These are phyloP conservation scores for Iselma pallidipennis DNA, from an alignment of 2,888 invertebrate genomes.

Conservation along the genomic window DNA sequence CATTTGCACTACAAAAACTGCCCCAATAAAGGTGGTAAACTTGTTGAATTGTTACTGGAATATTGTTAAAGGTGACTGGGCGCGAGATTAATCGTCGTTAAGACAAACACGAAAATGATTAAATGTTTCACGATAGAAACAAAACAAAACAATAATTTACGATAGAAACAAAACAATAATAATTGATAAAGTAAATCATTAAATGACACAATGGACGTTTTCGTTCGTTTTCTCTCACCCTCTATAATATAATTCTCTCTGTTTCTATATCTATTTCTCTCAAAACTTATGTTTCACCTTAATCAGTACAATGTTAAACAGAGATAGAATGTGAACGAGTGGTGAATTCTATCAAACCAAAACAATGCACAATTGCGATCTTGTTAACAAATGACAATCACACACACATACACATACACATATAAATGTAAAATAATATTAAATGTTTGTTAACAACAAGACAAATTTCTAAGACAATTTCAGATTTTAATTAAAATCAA, in stretches of 20 bases:
- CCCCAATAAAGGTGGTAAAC: neutral
- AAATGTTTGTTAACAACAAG: neutral
- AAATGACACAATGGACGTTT: slow-evolving; percentile 23
- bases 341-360: slow-evolving; percentile 42
- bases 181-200: slow-evolving; percentile 32
- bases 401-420: slow-evolving; percentile 31
- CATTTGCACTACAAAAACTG: neutral
- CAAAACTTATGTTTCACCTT: neutral
- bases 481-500: slow-evolving; percentile 23
- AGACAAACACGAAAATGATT: neutral
- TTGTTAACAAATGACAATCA: slow-evolving; percentile 46
- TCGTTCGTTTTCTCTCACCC: neutral
- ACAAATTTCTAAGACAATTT: neutral
- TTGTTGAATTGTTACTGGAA: neutral
- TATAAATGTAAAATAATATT: slow-evolving; percentile 37
- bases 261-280: neutral
- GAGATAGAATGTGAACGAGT: slow-evolving; percentile 1
- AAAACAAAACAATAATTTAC: too few species aligned
- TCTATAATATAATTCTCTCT: neutral
- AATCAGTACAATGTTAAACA: slow-evolving; percentile 5
- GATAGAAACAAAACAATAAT: neutral
- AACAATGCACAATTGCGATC: slow-evolving; percentile 47
- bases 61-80: too few species aligned
- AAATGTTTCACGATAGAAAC: neutral
- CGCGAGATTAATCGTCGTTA: neutral